Evolutionary conservation across 2,797 vertebrate species (phyloP).

Genomic region (Bradypodion pumilum): DNA sequence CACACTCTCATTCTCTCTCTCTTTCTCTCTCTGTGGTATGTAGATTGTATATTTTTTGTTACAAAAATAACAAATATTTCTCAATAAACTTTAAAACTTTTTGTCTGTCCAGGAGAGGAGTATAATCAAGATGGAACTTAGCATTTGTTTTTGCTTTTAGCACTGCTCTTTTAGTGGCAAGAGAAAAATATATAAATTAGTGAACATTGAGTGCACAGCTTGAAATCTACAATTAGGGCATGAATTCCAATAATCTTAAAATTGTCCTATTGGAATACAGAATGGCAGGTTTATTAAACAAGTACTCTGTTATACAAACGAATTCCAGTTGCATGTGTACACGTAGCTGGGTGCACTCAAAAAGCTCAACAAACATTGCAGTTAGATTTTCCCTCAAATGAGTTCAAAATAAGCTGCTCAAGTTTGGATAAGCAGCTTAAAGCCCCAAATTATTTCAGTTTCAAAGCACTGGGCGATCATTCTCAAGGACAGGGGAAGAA

Average conservation of each 20-base stretch:
- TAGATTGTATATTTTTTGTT: slow-evolving; percentile 32
- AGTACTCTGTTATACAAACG: not conserved
- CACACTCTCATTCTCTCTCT: slow-evolving; percentile 19
- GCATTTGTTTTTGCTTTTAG: not conserved
- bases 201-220: not conserved
- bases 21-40: not conserved
- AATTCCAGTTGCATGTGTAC: not conserved
- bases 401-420: not conserved
- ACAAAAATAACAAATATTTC: slow-evolving; percentile 6
- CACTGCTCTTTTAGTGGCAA: not conserved
- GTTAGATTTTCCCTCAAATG: not conserved
- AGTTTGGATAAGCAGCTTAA: slow-evolving; percentile 27
- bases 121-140: not conserved
- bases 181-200: not conserved
- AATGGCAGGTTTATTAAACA: not conserved
- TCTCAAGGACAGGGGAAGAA: not conserved
- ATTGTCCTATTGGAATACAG: not conserved
- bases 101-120: not conserved
- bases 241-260: slow-evolving; percentile 14
- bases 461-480: slow-evolving; percentile 10
- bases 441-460: slow-evolving; percentile 14
- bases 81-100: slow-evolving; percentile 3
- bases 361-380: not conserved
- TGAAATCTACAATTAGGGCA: slow-evolving; percentile 21
- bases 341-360: not conserved